Percentiles rank a stretch among this genome's conserved stretches.
Evolutionary conservation across 2,113 vertebrate species (phyloP).

Genomic region (Perca schrenkii): DNA sequence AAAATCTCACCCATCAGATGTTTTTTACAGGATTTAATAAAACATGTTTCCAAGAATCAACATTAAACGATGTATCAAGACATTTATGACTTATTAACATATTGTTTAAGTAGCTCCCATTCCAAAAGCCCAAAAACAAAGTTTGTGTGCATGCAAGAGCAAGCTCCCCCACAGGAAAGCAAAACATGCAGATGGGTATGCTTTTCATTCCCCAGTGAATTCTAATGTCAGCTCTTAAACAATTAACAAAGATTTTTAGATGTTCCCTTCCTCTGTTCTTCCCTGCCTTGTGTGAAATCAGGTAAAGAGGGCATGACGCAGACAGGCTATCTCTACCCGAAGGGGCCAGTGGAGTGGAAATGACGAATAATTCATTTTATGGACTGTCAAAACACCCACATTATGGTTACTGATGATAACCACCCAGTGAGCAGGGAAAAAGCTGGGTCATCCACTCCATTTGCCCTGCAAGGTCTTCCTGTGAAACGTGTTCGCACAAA

Average conservation of each 20-base stretch:
- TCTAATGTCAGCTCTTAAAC: slow-evolving; percentile 10
- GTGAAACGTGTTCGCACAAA: slow-evolving; percentile 20
- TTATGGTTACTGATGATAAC: slow-evolving; percentile 77
- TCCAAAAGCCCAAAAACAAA: slow-evolving; percentile 4
- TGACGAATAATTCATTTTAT: slow-evolving; percentile 76
- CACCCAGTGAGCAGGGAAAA: slow-evolving; percentile 34
- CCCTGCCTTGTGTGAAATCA: slow-evolving; percentile 36
- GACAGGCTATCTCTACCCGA: slow-evolving; percentile 42
- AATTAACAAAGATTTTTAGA: slow-evolving; percentile 34
- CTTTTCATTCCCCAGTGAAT: slow-evolving; percentile 9
- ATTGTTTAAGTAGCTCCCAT: not conserved
- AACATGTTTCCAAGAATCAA: not conserved
- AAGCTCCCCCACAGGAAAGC: not conserved
- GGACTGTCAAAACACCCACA: slow-evolving; percentile 69
- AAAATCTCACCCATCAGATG: not conserved
- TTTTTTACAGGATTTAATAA: not conserved
- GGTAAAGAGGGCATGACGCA: slow-evolving; percentile 54
- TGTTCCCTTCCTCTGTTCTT: not conserved
- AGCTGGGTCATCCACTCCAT: slow-evolving; percentile 70
- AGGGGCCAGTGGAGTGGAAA: slow-evolving; percentile 67
- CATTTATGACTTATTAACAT: not conserved
- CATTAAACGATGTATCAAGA: not conserved
- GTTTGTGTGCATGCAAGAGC: not conserved
- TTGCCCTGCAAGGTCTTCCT: slow-evolving; percentile 49
- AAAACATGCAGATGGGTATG: not conserved